Conservation (phyloP, 2,113 vertebrate species). For the Chascanopsetta lugubris region DNA sequence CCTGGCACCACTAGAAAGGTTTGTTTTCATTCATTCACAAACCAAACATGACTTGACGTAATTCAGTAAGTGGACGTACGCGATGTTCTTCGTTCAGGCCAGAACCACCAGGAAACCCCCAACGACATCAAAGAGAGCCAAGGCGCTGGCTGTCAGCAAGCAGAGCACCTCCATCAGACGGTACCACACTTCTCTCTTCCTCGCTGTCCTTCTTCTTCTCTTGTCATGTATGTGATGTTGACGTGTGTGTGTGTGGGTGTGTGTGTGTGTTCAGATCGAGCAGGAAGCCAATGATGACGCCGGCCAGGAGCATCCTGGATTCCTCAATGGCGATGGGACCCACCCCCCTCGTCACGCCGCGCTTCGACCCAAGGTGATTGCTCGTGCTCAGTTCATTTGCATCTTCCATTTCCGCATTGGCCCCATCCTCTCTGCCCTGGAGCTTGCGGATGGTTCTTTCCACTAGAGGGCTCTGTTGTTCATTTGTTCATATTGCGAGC, state of each 20-base stretch:
- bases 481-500: no score
- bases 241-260: not conserved
- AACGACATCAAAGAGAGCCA: constrained; percentile 72
- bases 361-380: constrained; percentile 80
- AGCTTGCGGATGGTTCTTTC: no score
- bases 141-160: constrained; percentile 66
- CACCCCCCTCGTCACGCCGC: constrained; percentile 80
- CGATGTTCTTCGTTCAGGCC: constrained; percentile 51
- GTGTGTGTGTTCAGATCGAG: constrained; percentile 64
- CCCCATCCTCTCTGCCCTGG: no score
- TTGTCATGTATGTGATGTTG: not conserved
- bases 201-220: not conserved
- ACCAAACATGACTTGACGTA: not conserved
- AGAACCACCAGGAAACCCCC: constrained; percentile 72
- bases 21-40: not conserved
- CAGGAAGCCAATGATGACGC: constrained; percentile 76
- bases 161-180: constrained; percentile 66
- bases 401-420: no score
- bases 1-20: constrained; percentile 71
- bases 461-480: no score
- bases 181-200: constrained; percentile 41
- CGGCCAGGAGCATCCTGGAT: constrained; percentile 74
- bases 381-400: no score
- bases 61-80: not conserved
- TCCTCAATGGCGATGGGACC: constrained; percentile 76